phyloP scores from a whole-genome alignment of 2,797 vertebrate genomes.

The Nannoperca obscura region DNA sequence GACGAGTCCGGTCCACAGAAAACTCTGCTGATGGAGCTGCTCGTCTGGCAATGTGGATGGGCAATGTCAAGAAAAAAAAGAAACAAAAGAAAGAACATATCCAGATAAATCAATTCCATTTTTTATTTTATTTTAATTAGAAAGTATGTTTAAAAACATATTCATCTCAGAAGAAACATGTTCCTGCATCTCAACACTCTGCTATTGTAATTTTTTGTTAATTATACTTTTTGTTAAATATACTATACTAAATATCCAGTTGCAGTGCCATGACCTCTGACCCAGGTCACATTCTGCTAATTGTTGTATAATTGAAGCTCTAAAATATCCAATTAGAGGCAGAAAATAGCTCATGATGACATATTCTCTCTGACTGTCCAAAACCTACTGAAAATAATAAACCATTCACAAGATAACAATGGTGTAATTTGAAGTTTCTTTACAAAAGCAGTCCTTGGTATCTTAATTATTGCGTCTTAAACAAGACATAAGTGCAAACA shows the following conservation, averaged over 20 bases:
- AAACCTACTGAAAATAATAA: constrained; percentile 5
- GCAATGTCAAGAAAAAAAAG: not conserved
- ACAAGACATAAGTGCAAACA: constrained; percentile 16
- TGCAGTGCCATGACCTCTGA: constrained; percentile 44
- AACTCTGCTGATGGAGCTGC: constrained; percentile 97
- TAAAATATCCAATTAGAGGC: constrained; percentile 38
- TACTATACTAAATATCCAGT: constrained; percentile 8
- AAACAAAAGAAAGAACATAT: not conserved
- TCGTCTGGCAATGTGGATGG: constrained; percentile 82
- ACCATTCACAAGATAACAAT: constrained; percentile 1
- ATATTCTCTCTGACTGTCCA: constrained; percentile 16
- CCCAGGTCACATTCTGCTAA: constrained; percentile 13
- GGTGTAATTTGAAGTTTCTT: constrained; percentile 7
- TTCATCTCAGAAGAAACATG: constrained; percentile 1
- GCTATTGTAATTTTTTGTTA: not conserved
- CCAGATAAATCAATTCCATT: not conserved
- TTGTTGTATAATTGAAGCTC: constrained; percentile 17
- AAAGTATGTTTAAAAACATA: not conserved
- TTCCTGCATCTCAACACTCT: not conserved
- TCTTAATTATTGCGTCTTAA: constrained; percentile 37
- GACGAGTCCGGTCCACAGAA: constrained; percentile 93
- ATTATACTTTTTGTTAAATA: no score
- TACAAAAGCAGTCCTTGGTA: not conserved
- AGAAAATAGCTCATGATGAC: constrained; percentile 29
- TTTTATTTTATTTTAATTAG: not conserved